A percentile compares a stretch with the other conserved stretches of the same genome.
Conservation (phyloP, 2,797 vertebrate species). For the Propithecus deckenii region DNA sequence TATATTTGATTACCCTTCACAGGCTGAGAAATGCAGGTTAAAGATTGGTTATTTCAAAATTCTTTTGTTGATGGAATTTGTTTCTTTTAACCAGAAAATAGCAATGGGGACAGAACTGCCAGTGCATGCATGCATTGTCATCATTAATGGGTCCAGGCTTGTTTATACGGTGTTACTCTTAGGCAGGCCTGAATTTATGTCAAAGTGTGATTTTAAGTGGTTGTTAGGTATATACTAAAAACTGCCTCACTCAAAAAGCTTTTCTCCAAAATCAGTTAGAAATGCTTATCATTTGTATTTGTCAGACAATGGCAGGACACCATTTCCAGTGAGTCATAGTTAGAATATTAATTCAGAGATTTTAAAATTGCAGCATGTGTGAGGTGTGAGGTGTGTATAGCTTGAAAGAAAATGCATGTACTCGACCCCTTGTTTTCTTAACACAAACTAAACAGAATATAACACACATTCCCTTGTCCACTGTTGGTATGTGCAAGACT, state of each 20-base stretch:
- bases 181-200: neutral
- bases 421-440: neutral
- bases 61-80: neutral
- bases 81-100: neutral
- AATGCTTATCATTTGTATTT: neutral
- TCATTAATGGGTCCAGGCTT: neutral
- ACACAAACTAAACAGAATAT: neutral
- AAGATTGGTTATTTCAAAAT: constrained; percentile 10
- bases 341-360: neutral
- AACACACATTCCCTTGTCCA: neutral
- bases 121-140: neutral
- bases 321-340: neutral
- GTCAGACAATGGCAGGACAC: neutral
- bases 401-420: neutral
- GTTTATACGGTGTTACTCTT: neutral
- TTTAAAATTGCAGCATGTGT: neutral
- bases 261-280: neutral
- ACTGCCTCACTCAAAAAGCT: neutral
- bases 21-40: neutral
- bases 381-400: neutral
- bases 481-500: neutral
- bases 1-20: neutral
- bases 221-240: neutral
- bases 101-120: neutral
- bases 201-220: neutral